A percentile compares a stretch with the other conserved stretches of the same genome.
phyloP scores from a whole-genome alignment of 92 coral and sea anemone species.

The Nematostella vectensis region DNA sequence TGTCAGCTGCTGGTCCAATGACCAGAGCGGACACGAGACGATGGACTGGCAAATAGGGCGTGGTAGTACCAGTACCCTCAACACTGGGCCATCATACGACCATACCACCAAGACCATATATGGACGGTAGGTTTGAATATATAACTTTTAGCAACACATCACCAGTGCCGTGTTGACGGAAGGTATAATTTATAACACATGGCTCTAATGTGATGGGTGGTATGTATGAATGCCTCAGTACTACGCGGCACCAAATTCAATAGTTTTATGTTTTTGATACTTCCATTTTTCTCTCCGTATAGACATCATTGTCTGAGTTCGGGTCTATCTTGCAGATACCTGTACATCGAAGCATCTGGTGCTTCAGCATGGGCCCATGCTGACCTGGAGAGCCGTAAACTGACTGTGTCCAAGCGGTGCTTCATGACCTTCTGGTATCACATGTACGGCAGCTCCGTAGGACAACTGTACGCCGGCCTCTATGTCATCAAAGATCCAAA shows the following conservation, averaged over 20 bases:
- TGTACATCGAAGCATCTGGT: slow-evolving; percentile 55
- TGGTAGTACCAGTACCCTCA: slow-evolving; percentile 60
- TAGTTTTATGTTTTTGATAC: no score
- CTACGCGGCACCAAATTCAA: no score
- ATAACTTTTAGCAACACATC: no score
- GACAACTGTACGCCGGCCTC: slow-evolving; percentile 41
- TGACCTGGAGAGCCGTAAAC: slow-evolving; percentile 75
- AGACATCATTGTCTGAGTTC: no score
- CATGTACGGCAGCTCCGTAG: slow-evolving; percentile 72
- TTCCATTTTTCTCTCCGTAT: no score
- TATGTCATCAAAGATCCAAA: slow-evolving; percentile 45
- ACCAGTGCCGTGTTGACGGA: no score
- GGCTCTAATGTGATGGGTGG: no score
- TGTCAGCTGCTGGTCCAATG: slow-evolving; percentile 82
- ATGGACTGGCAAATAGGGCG: slow-evolving; percentile 82
- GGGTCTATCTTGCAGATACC: slow-evolving; percentile 34
- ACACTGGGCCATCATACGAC: slow-evolving; percentile 79
- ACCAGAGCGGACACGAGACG: slow-evolving; percentile 70
- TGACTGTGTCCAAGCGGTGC: slow-evolving; percentile 53
- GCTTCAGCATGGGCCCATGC: slow-evolving; percentile 57
- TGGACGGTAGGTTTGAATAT: no score
- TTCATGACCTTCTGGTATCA: slow-evolving; percentile 90
- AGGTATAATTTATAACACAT: no score
- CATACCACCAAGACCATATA: slow-evolving; percentile 64
- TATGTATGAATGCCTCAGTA: no score